Conservation (phyloP, 2,888 invertebrate species). For the Chelonus formosanus region DNA sequence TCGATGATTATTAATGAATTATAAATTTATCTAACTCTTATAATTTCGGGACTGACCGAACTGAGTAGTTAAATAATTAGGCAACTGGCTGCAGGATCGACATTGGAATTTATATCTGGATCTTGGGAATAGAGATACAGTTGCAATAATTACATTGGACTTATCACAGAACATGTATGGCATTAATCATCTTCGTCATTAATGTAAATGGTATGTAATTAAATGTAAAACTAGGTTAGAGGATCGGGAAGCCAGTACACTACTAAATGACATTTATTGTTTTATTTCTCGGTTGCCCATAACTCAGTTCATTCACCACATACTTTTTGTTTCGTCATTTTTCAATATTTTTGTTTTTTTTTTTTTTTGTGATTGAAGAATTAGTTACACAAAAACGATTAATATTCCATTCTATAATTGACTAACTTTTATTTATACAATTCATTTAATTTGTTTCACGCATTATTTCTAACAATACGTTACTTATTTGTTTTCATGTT, state of each 20-base stretch:
- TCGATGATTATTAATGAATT: too few relatives aligned
- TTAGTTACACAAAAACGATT: too few relatives aligned
- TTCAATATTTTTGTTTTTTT: constrained; percentile 34
- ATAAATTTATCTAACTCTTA: too few relatives aligned
- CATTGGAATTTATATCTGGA: constrained; percentile 34
- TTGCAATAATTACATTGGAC: constrained; percentile 65
- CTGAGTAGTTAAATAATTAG: constrained; percentile 43
- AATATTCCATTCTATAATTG: constrained; percentile 43
- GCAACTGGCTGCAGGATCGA: constrained; percentile 59
- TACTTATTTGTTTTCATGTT: constrained; percentile 14
- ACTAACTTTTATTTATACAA: constrained; percentile 61
- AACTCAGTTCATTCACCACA: constrained; percentile 53
- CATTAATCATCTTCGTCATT: constrained; percentile 64
- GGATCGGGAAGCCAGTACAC: constrained; percentile 64
- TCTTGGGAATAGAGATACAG: constrained; percentile 54
- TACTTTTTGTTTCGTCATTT: constrained; percentile 35
- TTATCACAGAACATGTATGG: constrained; percentile 67
- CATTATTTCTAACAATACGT: constrained; percentile 28
- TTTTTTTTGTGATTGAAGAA: constrained; percentile 43
- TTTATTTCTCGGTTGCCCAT: constrained; percentile 60
- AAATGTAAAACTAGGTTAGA: constrained; percentile 61
- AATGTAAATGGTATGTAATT: constrained; percentile 56
- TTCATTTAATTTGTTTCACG: constrained; percentile 41
- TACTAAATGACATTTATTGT: constrained; percentile 59
- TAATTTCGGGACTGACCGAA: constrained; percentile 48